Evolutionary conservation across 2,113 vertebrate species (phyloP).

Genomic region (Calonectris borealis): DNA sequence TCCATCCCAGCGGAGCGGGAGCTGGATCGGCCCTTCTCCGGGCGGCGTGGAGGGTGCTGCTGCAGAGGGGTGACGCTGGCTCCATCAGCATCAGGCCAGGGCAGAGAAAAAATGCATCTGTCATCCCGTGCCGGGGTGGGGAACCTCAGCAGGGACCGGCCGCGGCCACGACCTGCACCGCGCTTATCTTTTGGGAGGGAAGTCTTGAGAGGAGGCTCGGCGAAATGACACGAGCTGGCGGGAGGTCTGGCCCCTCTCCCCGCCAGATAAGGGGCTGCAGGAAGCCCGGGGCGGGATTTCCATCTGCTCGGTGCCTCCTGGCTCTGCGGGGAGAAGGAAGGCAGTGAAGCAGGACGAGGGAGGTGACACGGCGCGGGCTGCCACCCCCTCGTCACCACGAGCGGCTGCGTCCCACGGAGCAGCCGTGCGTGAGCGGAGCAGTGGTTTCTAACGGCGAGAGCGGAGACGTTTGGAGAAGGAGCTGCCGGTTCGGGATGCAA

Average conservation of each 20-base stretch:
- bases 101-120: neutral
- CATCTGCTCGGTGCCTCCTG: neutral
- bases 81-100: neutral
- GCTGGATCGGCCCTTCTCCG: neutral
- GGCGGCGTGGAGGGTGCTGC: neutral
- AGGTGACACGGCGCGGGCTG: neutral
- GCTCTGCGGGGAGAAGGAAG: neutral
- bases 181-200: neutral
- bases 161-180: fast-evolving
- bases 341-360: fast-evolving
- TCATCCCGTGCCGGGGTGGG: neutral
- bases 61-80: too few species aligned
- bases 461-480: neutral
- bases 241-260: neutral
- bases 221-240: fast-evolving
- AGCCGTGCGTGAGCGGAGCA: fast-evolving
- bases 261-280: neutral
- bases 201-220: neutral
- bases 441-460: neutral
- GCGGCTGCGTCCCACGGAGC: neutral
- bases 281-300: neutral
- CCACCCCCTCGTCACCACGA: neutral
- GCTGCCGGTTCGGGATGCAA: neutral
- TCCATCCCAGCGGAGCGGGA: fast-evolving
- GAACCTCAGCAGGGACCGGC: neutral